Evolutionary conservation across 2,113 vertebrate genomes (phyloP).

Genomic region (Monopterus albus): DNA sequence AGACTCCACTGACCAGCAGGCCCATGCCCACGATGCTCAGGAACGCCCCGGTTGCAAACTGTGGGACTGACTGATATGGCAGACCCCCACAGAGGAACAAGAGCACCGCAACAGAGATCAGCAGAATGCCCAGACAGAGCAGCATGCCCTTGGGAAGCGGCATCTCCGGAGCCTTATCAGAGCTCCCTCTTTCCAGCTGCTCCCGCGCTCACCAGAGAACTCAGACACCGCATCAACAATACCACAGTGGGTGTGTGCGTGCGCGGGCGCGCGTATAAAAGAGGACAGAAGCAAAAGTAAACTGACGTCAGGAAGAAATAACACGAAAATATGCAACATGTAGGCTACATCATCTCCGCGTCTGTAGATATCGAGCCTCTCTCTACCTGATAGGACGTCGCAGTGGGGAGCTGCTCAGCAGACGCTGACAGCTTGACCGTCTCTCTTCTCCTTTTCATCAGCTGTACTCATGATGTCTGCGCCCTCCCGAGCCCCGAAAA

Average conservation of each 20-base stretch:
- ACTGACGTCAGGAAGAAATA: slow-evolving; percentile 1
- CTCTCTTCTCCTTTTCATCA: slow-evolving; percentile 34
- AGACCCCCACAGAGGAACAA: slow-evolving; percentile 35
- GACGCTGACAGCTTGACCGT: slow-evolving; percentile 28
- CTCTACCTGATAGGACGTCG: slow-evolving; percentile 45
- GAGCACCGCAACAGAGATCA: slow-evolving; percentile 62
- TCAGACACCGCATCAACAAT: too few relatives aligned
- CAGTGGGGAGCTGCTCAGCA: slow-evolving; percentile 11
- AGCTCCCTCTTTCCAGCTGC: slow-evolving; percentile 12
- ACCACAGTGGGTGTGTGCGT: too few relatives aligned
- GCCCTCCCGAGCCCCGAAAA: not conserved
- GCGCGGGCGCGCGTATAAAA: too few relatives aligned
- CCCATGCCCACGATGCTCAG: slow-evolving; percentile 71
- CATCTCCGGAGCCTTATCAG: slow-evolving; percentile 51
- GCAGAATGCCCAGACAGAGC: slow-evolving; percentile 64
- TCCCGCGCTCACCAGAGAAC: slow-evolving; percentile 38
- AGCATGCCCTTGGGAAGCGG: slow-evolving; percentile 58
- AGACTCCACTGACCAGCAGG: slow-evolving; percentile 72
- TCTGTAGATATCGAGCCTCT: not conserved
- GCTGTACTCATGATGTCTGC: slow-evolving; percentile 12
- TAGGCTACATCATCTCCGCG: slow-evolving; percentile 14
- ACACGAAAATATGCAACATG: slow-evolving; percentile 30
- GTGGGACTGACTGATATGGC: not conserved
- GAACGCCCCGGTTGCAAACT: slow-evolving; percentile 61
- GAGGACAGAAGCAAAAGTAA: too few relatives aligned